Evolutionary conservation across 2,888 invertebrate genomes (phyloP), one percentile per base, ranked within the genome.

Genomic region (Argynnis bischoffii): DNA sequence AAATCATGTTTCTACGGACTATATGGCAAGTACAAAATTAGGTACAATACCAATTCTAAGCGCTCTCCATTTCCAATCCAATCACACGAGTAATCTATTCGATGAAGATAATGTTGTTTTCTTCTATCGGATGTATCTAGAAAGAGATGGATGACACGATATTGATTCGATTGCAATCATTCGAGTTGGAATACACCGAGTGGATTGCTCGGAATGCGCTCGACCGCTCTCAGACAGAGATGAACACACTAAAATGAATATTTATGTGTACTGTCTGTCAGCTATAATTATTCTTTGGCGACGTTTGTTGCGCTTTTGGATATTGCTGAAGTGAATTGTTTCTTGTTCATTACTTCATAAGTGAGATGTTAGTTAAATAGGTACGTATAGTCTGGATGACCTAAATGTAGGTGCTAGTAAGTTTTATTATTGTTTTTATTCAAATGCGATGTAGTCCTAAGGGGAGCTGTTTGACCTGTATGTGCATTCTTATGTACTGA

Each of bases 241-340:
- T 60, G 60, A 61, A 60, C 60, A 46, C n/a, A 48, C 60, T 51
- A 48, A 76, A 79, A 84, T 85, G 84, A 86, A 87, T 86, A 87
- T 87, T 86, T 87, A 86, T 87, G 82, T 80, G 76, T 78, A 54
- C 55, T 75, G 74, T 71, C 75, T 72, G 76, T 72, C 75, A 73
- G 74, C 71, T 73, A 78, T 78, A 78, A 78, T 78, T 78, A 77
- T 76, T 69, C 80, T 73, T 75, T 76, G 77, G 71, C 72, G 77
- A 74, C 75, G 59, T 69, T 79, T 78, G 79, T 80, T 75, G 71
- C 74, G 77, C 54, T 67, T 66, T 69, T 66, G 63, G 70, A 69
- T 69, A 68, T 71, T 67, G 69, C 55, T 53, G 41, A 59, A 72
- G 69, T 70, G 59, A 69, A 69, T 67, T 70, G 68, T 71, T 71